Base-by-base conservation (phyloP, 2,113 vertebrate genomes). In the Fukomys damarensis region DNA sequence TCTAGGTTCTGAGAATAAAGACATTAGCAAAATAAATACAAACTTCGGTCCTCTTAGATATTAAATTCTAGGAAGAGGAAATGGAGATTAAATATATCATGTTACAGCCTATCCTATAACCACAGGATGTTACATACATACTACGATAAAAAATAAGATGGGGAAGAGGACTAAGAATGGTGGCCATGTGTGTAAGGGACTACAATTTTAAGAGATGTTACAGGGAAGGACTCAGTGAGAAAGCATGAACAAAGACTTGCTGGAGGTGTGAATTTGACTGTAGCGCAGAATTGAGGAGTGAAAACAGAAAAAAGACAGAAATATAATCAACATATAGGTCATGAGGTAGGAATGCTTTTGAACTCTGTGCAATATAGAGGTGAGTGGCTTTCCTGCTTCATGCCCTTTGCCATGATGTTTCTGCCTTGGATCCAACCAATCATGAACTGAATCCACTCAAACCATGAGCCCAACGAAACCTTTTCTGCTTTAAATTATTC, bases 301-400 rank as follows among this genome's bases (percentile, higher is more conserved):
- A 28, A 0, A 16, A 52, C 65, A 41, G 2, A 52, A 77, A 38
- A 32, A 52, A 77, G 43, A 32, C 28, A 70, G 38, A 88, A 11
- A 83, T 58, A 46, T 0, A 63, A 20, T 9, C 35, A 66, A 12
- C 32, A 41, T 2, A 19, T 49, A 28, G 19, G 2, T 19, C 1
- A 8, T 70, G 12, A 32, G 2, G 7, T 46, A 41, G 35, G 8
- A 86, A 11, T 1, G 0, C 17, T 9, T 19, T 41, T 61, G 3
- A 2, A 24, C 4, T 32, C 2, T 63, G 24, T 28, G 41, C 13
- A 76, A 46, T 10, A 5, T 46, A 46, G 26, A 46, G 43, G 24
- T 28, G 43, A 28, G 41, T 7, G 14, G 6, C 26, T 46, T 46
- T 14, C 12, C 6, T 46, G 12, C 4, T 13, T 46, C 26, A 7